These are phyloP conservation scores for Rhabdomys pumilio DNA, from an alignment of 2,797 vertebrate species.

Conservation along the genomic window DNA sequence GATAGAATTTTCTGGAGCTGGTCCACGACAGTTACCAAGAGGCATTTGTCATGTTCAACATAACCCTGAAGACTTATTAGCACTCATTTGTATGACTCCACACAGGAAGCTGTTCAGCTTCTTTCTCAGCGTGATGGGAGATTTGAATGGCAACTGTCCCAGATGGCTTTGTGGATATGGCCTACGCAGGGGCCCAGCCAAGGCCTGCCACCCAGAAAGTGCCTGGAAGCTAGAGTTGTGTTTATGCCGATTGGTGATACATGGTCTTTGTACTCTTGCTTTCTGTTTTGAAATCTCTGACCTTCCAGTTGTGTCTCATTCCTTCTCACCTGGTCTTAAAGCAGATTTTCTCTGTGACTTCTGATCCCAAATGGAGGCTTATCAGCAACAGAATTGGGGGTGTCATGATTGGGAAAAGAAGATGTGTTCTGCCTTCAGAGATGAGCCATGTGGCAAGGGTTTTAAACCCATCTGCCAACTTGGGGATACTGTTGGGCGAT, in stretches of 20 bases:
- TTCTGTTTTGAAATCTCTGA: not conserved
- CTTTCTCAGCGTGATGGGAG: not conserved
- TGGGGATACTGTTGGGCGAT: slow-evolving; percentile 19
- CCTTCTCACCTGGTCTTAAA: not conserved
- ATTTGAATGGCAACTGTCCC: not conserved
- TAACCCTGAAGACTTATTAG: not conserved
- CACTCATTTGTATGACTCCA: not conserved
- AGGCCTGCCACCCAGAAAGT: not conserved
- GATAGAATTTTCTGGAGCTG: not conserved
- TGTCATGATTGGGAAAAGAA: not conserved
- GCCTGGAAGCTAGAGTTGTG: not conserved
- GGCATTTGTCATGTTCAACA: not conserved
- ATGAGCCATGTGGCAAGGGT: not conserved
- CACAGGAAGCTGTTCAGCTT: not conserved
- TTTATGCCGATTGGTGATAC: no score
- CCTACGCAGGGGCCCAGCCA: not conserved
- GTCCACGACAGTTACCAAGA: not conserved
- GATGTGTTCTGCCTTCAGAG: not conserved
- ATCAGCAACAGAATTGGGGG: not conserved
- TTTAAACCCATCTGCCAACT: slow-evolving; percentile 26
- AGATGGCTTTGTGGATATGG: not conserved
- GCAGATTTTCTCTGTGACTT: not conserved
- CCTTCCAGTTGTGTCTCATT: not conserved
- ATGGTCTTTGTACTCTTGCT: not conserved
- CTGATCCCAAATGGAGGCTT: not conserved